These are phyloP conservation scores for Tenthredo notha DNA, from an alignment of 2,888 invertebrate genomes.

Conservation along the genomic window DNA sequence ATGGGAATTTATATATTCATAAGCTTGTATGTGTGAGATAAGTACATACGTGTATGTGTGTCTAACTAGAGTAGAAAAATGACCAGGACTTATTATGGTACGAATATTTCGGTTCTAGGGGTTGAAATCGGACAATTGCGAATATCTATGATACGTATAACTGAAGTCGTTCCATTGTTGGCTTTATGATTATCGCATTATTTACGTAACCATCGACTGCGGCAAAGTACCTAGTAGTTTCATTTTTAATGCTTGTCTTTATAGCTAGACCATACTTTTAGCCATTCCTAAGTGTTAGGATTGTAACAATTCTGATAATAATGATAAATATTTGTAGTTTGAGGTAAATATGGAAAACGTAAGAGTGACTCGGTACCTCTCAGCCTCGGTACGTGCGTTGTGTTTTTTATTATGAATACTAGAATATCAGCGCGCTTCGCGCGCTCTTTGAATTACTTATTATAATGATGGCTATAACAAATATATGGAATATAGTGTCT, in stretches of 20 bases:
- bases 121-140: not conserved
- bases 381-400: not conserved
- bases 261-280: slow-evolving; percentile 6
- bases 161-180: not conserved
- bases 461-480: no score
- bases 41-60: not conserved
- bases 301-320: not conserved
- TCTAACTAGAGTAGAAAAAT: not conserved
- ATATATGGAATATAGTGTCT: no score
- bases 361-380: not conserved
- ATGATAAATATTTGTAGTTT: not conserved
- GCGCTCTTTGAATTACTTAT: no score
- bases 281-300: slow-evolving; percentile 13
- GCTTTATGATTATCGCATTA: slow-evolving; percentile 40
- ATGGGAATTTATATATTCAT: slow-evolving; percentile 23
- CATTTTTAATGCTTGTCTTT: slow-evolving; percentile 36
- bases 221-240: slow-evolving; percentile 42
- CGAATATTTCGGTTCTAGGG: not conserved
- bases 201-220: slow-evolving; percentile 40
- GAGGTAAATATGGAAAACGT: not conserved
- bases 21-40: not conserved
- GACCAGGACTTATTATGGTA: not conserved
- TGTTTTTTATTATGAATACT: no score
- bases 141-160: not conserved
- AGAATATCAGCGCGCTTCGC: no score